Evolutionary conservation across 2,797 vertebrate genomes (phyloP).

Genomic region (Bucorvus abyssinicus): DNA sequence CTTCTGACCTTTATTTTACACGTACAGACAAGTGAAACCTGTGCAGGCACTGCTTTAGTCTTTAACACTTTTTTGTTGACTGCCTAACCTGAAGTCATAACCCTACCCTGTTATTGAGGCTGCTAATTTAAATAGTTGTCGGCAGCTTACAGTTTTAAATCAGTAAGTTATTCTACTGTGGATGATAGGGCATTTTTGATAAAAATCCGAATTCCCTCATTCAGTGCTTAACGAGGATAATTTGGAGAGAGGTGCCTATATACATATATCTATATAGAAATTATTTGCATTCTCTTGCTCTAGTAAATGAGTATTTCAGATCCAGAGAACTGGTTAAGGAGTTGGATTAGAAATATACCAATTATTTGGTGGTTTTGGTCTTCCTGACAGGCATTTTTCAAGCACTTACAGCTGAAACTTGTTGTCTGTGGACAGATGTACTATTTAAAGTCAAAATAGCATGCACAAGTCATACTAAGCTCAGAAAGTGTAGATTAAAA

Average conservation of each 20-base stretch:
- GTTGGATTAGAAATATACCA: conserved; percentile 17
- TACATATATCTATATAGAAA: neutral
- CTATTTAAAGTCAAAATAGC: neutral
- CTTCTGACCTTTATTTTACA: neutral
- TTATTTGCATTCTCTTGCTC: neutral
- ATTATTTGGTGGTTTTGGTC: neutral
- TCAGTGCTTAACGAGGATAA: neutral
- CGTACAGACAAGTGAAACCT: fast-evolving
- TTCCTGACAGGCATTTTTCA: conserved; percentile 45
- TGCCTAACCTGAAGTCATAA: conserved; percentile 24
- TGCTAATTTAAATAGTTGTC: neutral
- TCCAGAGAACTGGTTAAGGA: neutral
- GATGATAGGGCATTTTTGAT: neutral
- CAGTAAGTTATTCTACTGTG: neutral
- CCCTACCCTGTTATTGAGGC: neutral
- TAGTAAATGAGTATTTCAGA: neutral
- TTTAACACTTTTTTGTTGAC: neutral
- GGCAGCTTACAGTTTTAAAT: neutral
- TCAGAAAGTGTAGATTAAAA: neutral
- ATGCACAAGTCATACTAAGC: neutral
- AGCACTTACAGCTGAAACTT: conserved; percentile 28
- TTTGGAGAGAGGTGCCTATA: neutral
- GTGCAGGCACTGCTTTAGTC: neutral
- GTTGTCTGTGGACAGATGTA: neutral
- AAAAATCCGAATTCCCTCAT: neutral